A percentile compares a stretch with the other conserved stretches of the same genome.
phyloP scores from a whole-genome alignment of 1,140 invertebrate species.

The Drosophila pallidifrons region DNA sequence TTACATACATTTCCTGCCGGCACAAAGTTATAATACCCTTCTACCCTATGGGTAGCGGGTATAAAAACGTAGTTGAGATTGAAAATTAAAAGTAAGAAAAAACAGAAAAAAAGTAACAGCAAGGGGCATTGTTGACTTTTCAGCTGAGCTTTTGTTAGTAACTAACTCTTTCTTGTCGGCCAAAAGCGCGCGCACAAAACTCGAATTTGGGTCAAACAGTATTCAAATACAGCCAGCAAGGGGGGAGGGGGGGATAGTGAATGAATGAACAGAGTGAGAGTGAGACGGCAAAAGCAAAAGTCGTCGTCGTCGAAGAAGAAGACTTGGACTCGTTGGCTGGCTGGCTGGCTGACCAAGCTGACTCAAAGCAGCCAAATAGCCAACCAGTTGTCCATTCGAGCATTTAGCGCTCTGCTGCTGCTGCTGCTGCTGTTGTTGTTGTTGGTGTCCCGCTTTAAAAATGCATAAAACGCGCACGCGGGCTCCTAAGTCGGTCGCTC shows the following conservation, averaged over 20 bases:
- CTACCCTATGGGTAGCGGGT: no score
- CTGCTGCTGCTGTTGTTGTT: conserved; percentile 41
- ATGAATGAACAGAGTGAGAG: conserved; percentile 51
- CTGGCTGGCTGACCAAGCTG: conserved; percentile 51
- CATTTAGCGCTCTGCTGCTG: conserved; percentile 67
- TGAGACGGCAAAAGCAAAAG: conserved; percentile 41
- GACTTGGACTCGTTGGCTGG: conserved; percentile 46
- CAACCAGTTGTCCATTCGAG: conserved; percentile 75
- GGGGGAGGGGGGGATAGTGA: conserved; percentile 22
- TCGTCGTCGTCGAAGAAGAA: conserved; percentile 10
- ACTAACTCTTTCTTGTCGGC: conserved; percentile 77
- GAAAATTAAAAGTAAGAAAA: conserved; percentile 61
- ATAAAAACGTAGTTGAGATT: conserved; percentile 16
- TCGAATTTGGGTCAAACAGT: conserved; percentile 80
- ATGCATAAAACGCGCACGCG: conserved; percentile 76
- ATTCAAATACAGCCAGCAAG: conserved; percentile 65
- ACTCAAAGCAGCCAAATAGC: conserved; percentile 54
- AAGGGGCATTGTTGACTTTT: conserved; percentile 76
- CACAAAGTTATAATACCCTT: no score
- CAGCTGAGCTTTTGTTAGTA: conserved; percentile 71
- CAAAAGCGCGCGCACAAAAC: conserved; percentile 72
- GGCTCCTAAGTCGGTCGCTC: conserved; percentile 75
- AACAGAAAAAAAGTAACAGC: conserved; percentile 43
- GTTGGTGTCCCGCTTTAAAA: conserved; percentile 69
- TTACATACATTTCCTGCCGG: no score